phyloP scores from a whole-genome alignment of 1,140 invertebrate species.

The Caenorhabditis latens region DNA sequence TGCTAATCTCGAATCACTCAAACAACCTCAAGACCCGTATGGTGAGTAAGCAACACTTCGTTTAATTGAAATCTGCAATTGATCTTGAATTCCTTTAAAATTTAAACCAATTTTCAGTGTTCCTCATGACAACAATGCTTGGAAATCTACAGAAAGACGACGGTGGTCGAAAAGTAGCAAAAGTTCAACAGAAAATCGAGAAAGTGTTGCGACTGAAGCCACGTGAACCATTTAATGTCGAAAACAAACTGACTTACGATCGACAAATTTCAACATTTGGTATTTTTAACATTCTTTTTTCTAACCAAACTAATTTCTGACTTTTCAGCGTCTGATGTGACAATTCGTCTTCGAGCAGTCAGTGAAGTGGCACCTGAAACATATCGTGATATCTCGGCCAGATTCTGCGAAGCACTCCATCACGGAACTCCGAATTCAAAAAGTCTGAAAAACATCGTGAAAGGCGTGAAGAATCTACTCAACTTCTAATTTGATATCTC shows the following conservation, averaged over 20 bases:
- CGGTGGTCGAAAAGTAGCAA: conserved; percentile 1
- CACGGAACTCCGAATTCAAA: not conserved
- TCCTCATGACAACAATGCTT: conserved; percentile 28
- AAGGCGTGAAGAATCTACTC: conserved; percentile 37
- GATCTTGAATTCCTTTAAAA: not conserved
- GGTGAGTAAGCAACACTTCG: not conserved
- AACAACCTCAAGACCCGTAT: conserved; percentile 43
- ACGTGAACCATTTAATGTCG: conserved; percentile 24
- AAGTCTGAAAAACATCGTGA: conserved; percentile 38
- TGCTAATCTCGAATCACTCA: conserved; percentile 24
- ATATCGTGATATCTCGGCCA: conserved; percentile 37
- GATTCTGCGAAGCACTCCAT: conserved; percentile 48
- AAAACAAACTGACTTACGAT: conserved; percentile 18
- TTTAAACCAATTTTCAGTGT: conserved; percentile 4
- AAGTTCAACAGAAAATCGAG: conserved; percentile 47
- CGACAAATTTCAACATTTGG: conserved; percentile 25
- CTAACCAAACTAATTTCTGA: not conserved
- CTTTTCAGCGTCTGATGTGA: conserved; percentile 1
- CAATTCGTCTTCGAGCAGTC: conserved; percentile 15
- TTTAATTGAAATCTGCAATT: too few species aligned
- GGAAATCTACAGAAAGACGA: conserved; percentile 19
- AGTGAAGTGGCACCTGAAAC: conserved; percentile 17
- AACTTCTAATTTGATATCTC: not conserved
- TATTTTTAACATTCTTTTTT: not conserved
- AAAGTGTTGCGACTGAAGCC: conserved; percentile 35